A percentile compares a stretch with the other conserved stretches of the same genome.
Evolutionary conservation across 1,140 invertebrate genomes (phyloP).

Genomic region (Diploscapter pachys): DNA sequence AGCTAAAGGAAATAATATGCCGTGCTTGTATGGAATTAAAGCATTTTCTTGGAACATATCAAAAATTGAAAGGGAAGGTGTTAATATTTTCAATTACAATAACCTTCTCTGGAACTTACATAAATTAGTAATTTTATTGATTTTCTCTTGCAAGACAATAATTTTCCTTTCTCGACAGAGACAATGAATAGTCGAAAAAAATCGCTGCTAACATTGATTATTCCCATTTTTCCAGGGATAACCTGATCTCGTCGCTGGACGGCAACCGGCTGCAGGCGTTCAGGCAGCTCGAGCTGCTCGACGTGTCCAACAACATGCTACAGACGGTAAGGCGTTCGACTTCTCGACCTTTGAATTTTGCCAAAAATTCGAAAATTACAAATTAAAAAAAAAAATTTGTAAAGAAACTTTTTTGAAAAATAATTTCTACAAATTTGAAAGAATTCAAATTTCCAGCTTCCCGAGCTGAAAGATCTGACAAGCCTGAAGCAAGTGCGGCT

Average conservation of each 20-base stretch:
- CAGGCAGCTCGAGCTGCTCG: constrained; percentile 36
- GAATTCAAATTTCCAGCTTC: constrained; percentile 31
- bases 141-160: too few relatives aligned
- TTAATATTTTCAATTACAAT: too few relatives aligned
- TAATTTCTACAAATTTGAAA: background rate
- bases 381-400: background rate
- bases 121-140: too few relatives aligned
- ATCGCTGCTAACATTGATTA: background rate
- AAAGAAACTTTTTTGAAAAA: constrained; percentile 1
- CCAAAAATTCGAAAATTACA: constrained; percentile 11
- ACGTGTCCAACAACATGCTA: constrained; percentile 47
- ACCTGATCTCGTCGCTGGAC: constrained; percentile 27
- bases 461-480: constrained; percentile 54
- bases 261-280: constrained; percentile 29
- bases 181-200: too few relatives aligned
- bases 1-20: too few relatives aligned
- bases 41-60: too few relatives aligned
- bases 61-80: too few relatives aligned
- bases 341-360: background rate
- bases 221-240: constrained; percentile 12
- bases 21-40: too few relatives aligned
- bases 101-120: too few relatives aligned
- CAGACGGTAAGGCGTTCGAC: constrained; percentile 19
- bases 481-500: constrained; percentile 44
- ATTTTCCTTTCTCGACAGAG: too few relatives aligned